Evolutionary conservation across 2,113 vertebrate genomes (phyloP), one percentile per base, ranked within the genome.

Genomic region (Oxyruncus cristatus): DNA sequence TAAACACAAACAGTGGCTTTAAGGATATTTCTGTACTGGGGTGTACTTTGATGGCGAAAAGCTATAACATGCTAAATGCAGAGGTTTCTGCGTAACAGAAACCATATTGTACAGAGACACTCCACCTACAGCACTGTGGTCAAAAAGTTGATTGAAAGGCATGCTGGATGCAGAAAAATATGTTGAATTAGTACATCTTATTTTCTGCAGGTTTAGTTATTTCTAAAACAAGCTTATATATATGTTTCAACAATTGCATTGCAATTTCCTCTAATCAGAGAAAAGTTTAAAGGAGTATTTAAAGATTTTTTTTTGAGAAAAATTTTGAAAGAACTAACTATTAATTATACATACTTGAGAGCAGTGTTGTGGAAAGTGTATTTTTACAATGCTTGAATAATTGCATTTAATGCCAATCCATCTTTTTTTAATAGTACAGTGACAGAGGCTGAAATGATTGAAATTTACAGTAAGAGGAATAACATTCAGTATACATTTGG

Each of bases 21-120:
- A 85, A 88, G 92, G 91, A 91, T 97, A 97, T 96, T 98, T 98
- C 78, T 96, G 95, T 95, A 46, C 91, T 83, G 55, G 91, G 72
- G 66, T 88, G 26, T 53, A 85, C 94, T 98, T 97, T 93, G 95
- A 97, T 97, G 92, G 91, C 83, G 80, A 97, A 92, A 96, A 96
- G 88, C 92, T 97, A 63, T 94, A 97, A 97, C 42, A 72, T 94
- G 89, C 85, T 92, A 81, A 97, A 97, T 96, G 97, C 73, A 98
- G 96, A 98, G 96, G 96, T 97, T 96, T 98, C 75, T 93, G 74
- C 96, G 74, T 56, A 85, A 97, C 96, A 98, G 96, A 97, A 98
- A 96, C 95, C 74, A 79, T 97, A 97, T 87, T 96, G 82, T 97
- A 94, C 65, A 93, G 92, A 97, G 75, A 92, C 80, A 92, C 85